Conservation (phyloP, 2,113 vertebrate genomes). For the Melierax canorus region DNA sequence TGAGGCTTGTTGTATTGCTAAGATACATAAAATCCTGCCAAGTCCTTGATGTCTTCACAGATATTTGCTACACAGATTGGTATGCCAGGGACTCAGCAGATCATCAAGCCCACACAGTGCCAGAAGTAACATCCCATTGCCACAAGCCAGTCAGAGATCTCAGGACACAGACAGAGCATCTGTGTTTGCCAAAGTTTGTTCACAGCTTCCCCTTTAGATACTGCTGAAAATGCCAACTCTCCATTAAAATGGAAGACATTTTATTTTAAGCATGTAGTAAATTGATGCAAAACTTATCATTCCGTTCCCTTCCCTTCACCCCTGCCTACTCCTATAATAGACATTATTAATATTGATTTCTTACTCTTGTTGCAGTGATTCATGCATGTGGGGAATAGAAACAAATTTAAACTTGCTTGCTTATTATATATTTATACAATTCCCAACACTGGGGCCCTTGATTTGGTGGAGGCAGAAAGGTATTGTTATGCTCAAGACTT, state of each 20-base stretch:
- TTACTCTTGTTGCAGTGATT: not conserved
- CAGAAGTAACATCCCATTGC: conserved; percentile 11
- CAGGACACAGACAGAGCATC: not conserved
- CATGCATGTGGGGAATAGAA: not conserved
- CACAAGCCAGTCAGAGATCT: not conserved
- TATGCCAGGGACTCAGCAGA: conserved; percentile 8
- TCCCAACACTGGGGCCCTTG: not conserved
- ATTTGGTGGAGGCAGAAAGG: not conserved
- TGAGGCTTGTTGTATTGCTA: conserved; percentile 56
- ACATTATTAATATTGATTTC: not conserved
- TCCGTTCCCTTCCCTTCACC: not conserved
- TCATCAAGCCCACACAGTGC: conserved; percentile 17
- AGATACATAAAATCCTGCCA: conserved; percentile 46
- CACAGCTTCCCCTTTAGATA: not conserved
- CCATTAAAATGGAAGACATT: not conserved
- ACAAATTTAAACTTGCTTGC: not conserved
- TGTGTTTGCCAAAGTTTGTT: not conserved
- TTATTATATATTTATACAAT: not conserved
- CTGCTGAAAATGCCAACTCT: not conserved
- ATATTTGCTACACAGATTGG: conserved; percentile 16
- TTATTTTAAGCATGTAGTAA: not conserved
- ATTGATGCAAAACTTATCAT: not conserved
- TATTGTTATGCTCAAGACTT: not conserved
- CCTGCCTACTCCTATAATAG: not conserved
- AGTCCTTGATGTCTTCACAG: conserved; percentile 63